Base-by-base conservation (phyloP, 1,140 invertebrate genomes). In the Drosophila guanche region DNA sequence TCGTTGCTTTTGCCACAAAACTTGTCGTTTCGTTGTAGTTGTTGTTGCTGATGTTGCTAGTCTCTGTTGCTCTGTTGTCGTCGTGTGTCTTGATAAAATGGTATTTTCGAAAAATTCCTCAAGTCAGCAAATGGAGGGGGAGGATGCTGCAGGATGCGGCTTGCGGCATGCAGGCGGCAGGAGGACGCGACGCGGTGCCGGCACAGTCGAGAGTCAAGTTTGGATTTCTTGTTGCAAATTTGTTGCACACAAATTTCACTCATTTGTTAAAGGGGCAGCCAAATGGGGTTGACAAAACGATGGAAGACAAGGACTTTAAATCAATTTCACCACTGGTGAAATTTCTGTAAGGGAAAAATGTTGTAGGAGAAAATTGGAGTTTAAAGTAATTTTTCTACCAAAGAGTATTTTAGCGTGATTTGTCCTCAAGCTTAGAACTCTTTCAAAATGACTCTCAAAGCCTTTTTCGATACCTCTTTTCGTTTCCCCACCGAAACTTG, bases 61-160 rank as follows among this genome's bases (percentile, higher is more conserved):
- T 55, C 56, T 46, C 43, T 55, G 45, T 55, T 29, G 50, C 33
- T 37, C 51, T 52, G 27, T 43, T 52, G 76, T 59, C 83, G 84
- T 88, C 83, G 83, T 88, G 83, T 88, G 75, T 88, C 83, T 88
- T 88, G 83, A 88, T 88, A 88, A 88, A 88, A 88, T 88, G 75
- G 78, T 88, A 88, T 83, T 89, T 83, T 86, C 29, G 27, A 70
- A 88, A 88, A 88, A 88, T 88, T 88, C 83, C 84, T 88, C 80
- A 72, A 69, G 70, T 52, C 76, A 88, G 83, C 88, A 75, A 81
- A 66, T 47, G 70, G 62, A 52, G 62, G 66, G 68, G 66, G 66
- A 50, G 65, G 65, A 68, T 68, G 63, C 62, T 67, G 65, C 27
- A 10, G 3, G 41, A 61, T 14, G 22, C 2, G 41, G n/a, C n/a